phyloP scores from a whole-genome alignment of 2,797 vertebrate species.

The Ficedula albicollis region DNA sequence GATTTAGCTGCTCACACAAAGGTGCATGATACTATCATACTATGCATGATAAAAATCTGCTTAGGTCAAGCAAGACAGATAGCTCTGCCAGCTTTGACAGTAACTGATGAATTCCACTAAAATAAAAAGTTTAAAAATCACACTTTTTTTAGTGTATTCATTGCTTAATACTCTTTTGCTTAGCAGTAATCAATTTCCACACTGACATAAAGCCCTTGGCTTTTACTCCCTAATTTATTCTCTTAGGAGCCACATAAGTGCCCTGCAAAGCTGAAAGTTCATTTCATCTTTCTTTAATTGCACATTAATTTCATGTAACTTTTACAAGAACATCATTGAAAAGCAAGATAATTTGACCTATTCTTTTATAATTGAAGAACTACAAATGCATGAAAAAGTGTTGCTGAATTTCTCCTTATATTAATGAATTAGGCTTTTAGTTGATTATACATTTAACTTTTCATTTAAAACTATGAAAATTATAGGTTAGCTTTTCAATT shows the following conservation, averaged over 20 bases:
- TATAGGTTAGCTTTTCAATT: constrained; percentile 41
- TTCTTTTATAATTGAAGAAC: constrained; percentile 22
- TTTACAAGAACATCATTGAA: not conserved
- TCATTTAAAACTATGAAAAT: constrained; percentile 28
- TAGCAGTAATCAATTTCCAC: constrained; percentile 2
- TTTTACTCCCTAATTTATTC: constrained; percentile 18
- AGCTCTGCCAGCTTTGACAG: not conserved
- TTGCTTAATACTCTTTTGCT: not conserved
- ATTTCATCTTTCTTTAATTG: constrained; percentile 48
- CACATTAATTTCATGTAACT: constrained; percentile 47
- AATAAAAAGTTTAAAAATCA: not conserved
- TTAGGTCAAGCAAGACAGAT: not conserved
- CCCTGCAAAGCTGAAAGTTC: not conserved
- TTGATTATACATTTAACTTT: constrained; percentile 48
- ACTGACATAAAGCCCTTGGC: not conserved
- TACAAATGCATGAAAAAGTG: not conserved
- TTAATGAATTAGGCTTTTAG: constrained; percentile 44
- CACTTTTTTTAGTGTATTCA: not conserved
- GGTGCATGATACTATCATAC: not conserved
- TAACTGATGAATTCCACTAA: not conserved
- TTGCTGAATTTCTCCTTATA: not conserved
- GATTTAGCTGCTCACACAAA: not conserved
- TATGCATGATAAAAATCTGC: not conserved
- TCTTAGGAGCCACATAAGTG: not conserved
- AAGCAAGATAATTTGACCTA: constrained; percentile 22